A percentile compares a stretch with the other conserved stretches of the same genome.
Conservation (phyloP, 2,113 vertebrate species). For the Gobio gobio region DNA sequence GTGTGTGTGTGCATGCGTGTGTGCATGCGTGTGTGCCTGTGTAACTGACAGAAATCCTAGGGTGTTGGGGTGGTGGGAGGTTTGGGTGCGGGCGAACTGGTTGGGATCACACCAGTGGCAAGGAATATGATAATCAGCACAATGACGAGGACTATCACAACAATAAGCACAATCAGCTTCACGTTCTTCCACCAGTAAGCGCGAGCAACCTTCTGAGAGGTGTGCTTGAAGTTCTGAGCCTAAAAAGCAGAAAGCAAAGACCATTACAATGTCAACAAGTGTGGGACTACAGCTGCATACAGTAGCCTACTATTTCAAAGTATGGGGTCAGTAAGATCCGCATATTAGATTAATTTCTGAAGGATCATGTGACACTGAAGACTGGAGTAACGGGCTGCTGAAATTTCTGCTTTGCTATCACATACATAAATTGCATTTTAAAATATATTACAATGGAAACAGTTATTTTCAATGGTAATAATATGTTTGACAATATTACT, state of each 20-base stretch:
- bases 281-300: not conserved
- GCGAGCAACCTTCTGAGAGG: constrained; percentile 88
- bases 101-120: constrained; percentile 83
- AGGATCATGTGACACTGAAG: not conserved
- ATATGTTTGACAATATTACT: not conserved
- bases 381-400: not conserved
- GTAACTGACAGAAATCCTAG: constrained; percentile 31
- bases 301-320: not conserved
- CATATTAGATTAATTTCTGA: not conserved
- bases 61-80: fast-evolving
- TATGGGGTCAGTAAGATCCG: not conserved
- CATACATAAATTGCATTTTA: not conserved
- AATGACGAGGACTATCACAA: constrained; percentile 82
- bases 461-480: not conserved
- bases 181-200: constrained; percentile 95
- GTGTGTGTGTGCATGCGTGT: constrained; percentile 18
- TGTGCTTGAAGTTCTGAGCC: constrained; percentile 94
- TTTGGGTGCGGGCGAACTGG: not conserved
- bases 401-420: not conserved
- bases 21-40: constrained; percentile 36
- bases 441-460: not conserved
- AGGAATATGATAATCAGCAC: constrained; percentile 86
- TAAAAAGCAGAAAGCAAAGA: constrained; percentile 56
- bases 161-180: constrained; percentile 86
- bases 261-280: not conserved